phyloP scores from a whole-genome alignment of 2,797 vertebrate genomes.

The Cuculus canorus region DNA sequence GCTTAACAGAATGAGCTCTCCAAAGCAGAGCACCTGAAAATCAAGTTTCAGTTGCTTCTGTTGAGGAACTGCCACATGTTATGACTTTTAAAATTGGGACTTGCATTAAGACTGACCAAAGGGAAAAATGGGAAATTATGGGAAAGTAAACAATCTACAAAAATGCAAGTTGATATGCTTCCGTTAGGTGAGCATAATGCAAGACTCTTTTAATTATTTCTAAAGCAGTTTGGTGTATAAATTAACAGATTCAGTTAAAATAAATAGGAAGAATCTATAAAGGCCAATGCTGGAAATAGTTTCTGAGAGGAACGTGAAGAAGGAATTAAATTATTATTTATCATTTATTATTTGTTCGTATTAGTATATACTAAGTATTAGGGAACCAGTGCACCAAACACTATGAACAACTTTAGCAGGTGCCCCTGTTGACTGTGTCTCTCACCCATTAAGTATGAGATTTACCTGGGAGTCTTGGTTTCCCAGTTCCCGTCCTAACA shows the following conservation, averaged over 20 bases:
- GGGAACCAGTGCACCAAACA: neutral
- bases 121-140: constrained; percentile 31
- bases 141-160: constrained; percentile 37
- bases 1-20: constrained; percentile 19
- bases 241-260: constrained; percentile 41
- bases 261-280: constrained; percentile 26
- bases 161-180: constrained; percentile 29
- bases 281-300: constrained; percentile 2
- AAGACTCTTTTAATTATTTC: constrained; percentile 44
- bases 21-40: constrained; percentile 29
- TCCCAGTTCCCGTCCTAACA: neutral
- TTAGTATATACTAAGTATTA: neutral
- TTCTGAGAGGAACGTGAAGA: constrained; percentile 27
- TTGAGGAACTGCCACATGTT: neutral
- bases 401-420: neutral
- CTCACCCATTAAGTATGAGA: neutral
- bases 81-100: constrained; percentile 8
- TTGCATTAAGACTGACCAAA: constrained; percentile 30
- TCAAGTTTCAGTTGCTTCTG: constrained; percentile 3
- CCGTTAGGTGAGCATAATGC: constrained; percentile 45
- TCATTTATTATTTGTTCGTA: neutral
- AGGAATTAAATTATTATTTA: constrained; percentile 1
- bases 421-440: neutral
- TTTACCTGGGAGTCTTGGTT: neutral
- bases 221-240: constrained; percentile 42